Evolutionary conservation across 2,797 vertebrate species (phyloP).

Genomic region (Arnoldichthys spilopterus): DNA sequence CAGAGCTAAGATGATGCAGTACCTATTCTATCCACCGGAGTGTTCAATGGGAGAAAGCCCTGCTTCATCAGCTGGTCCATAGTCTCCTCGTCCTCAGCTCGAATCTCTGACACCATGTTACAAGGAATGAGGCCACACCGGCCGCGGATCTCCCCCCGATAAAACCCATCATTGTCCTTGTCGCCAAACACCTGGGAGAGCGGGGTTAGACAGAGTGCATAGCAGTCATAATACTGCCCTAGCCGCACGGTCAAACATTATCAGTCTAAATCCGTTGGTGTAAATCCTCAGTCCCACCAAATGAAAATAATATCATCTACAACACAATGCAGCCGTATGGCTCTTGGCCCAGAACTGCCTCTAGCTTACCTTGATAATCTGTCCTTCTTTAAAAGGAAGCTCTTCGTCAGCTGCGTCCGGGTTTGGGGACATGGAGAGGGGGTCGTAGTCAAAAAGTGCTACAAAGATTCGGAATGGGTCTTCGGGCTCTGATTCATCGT

Average conservation of each 20-base stretch:
- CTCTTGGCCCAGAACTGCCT: background rate
- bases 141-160: conserved; percentile 88
- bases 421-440: conserved; percentile 97
- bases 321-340: background rate
- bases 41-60: conserved; percentile 94
- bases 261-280: conserved; percentile 13
- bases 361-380: conserved; percentile 86
- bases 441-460: conserved; percentile 97
- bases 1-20: conserved; percentile 35
- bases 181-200: conserved; percentile 89
- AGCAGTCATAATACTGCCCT: background rate
- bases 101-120: conserved; percentile 98
- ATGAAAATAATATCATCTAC: background rate
- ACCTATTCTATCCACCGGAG: conserved; percentile 93
- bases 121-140: conserved; percentile 92
- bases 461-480: conserved; percentile 91
- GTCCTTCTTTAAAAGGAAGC: conserved; percentile 96
- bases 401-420: conserved; percentile 95
- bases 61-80: conserved; percentile 94
- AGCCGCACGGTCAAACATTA: background rate
- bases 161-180: conserved; percentile 97
- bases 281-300: background rate
- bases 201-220: background rate
- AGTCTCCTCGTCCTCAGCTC: conserved; percentile 92
- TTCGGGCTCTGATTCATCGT: conserved; percentile 91